phyloP scores from a whole-genome alignment of 2,113 vertebrate species.

The Ivindomyrus marchei region DNA sequence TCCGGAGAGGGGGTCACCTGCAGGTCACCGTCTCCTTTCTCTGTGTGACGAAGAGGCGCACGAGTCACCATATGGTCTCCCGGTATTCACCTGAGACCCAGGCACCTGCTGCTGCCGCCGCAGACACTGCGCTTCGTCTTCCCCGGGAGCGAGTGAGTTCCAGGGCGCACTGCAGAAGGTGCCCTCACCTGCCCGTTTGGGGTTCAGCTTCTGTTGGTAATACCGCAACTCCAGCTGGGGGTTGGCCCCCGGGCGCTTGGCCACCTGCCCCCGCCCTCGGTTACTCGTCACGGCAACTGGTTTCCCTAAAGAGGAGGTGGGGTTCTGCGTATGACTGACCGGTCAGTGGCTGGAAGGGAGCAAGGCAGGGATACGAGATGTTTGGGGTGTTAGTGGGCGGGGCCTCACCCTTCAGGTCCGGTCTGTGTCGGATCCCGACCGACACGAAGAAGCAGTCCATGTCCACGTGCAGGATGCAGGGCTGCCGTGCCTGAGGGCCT shows the following conservation, averaged over 20 bases:
- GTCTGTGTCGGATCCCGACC: slow-evolving; percentile 85
- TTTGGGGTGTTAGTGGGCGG: not conserved
- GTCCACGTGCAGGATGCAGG: slow-evolving; percentile 93
- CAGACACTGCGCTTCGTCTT: not conserved
- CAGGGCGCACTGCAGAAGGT: too few relatives aligned
- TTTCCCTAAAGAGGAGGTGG: slow-evolving; percentile 63
- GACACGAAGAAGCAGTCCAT: slow-evolving; percentile 99
- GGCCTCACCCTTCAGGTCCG: slow-evolving; percentile 82
- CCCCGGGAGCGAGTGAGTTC: not conserved
- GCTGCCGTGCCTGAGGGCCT: slow-evolving; percentile 58
- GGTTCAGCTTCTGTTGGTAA: slow-evolving; percentile 75
- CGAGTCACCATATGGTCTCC: not conserved
- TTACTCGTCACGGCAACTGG: slow-evolving; percentile 95
- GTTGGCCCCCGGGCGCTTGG: slow-evolving; percentile 74
- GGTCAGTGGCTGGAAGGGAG: not conserved
- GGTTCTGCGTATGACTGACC: not conserved
- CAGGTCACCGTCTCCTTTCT: slow-evolving; percentile 51
- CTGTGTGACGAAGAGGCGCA: slow-evolving; percentile 28
- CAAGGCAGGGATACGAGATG: not conserved
- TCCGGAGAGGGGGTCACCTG: slow-evolving; percentile 63
- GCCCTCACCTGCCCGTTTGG: slow-evolving; percentile 69
- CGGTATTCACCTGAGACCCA: not conserved
- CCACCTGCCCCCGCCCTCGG: slow-evolving; percentile 72
- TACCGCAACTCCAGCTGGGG: slow-evolving; percentile 81
- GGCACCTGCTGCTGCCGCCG: not conserved